Conservation (phyloP, 2,888 invertebrate species). For the Cheilosia scutellata region DNA sequence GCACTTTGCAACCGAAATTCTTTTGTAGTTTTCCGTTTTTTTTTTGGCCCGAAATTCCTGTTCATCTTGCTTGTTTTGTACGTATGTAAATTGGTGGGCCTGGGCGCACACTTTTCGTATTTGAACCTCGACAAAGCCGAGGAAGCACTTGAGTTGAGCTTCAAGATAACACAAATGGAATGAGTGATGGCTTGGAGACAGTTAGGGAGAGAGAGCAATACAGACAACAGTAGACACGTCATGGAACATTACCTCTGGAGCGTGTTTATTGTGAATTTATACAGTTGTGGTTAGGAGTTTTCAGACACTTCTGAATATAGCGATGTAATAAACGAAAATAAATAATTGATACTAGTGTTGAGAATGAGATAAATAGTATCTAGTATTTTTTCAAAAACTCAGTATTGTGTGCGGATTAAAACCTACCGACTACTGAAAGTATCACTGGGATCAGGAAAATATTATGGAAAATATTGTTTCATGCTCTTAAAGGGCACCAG, state of each 20-base stretch:
- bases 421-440: too few relatives aligned
- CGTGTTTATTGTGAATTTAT: conserved; percentile 22
- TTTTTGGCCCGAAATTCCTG: conserved; percentile 72
- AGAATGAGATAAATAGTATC: too few relatives aligned
- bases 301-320: background rate
- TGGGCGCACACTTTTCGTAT: background rate
- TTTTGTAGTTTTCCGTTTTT: conserved; percentile 50
- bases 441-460: too few relatives aligned
- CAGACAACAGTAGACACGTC: conserved; percentile 25
- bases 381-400: too few relatives aligned
- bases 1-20: conserved; percentile 58
- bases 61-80: conserved; percentile 67
- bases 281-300: conserved; percentile 37
- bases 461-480: too few relatives aligned
- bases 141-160: conserved; percentile 13
- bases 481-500: too few relatives aligned
- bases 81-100: conserved; percentile 61
- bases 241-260: conserved; percentile 65
- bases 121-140: conserved; percentile 8
- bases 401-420: too few relatives aligned
- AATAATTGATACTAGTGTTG: too few relatives aligned
- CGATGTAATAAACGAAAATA: background rate
- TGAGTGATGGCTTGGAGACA: conserved; percentile 33
- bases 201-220: conserved; percentile 6
- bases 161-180: conserved; percentile 13